A percentile compares a stretch with the other conserved stretches of the same genome.
Conservation (phyloP, 2,113 vertebrate genomes). For the Lepus americanus region DNA sequence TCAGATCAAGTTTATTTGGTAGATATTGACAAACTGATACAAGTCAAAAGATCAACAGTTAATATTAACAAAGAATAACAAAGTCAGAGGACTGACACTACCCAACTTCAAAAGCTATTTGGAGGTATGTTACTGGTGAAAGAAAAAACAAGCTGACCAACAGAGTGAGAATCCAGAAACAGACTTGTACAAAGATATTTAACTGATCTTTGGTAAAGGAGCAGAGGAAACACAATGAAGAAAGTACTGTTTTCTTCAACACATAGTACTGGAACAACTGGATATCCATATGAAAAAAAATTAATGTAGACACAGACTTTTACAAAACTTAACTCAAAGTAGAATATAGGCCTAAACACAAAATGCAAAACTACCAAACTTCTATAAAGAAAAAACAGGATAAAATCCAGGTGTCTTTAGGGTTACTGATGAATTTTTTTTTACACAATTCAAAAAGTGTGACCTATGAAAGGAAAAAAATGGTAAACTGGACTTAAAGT, state of each 20-base stretch:
- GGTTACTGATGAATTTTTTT: background rate
- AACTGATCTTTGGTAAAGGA: background rate
- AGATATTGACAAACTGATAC: background rate
- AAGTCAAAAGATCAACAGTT: background rate
- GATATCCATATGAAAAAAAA: background rate
- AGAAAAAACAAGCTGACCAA: background rate
- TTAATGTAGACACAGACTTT: background rate
- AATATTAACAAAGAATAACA: background rate
- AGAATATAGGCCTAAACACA: background rate
- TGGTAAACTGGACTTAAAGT: background rate
- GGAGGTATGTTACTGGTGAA: background rate
- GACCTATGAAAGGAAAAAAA: background rate
- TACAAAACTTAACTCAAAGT: conserved; percentile 21
- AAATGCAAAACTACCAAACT: conserved; percentile 2
- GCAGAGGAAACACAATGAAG: background rate
- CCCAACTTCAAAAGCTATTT: background rate
- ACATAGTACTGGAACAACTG: background rate
- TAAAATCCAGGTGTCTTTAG: background rate
- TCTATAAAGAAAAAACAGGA: background rate
- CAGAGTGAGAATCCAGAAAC: background rate
- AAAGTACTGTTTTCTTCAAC: background rate
- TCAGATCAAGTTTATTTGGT: background rate
- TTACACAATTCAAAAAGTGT: background rate
- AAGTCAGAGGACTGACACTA: background rate
- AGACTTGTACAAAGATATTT: background rate